A percentile compares a stretch with the other conserved stretches of the same genome.
Evolutionary conservation across 2,888 invertebrate genomes (phyloP).

Genomic region (Meiosimyza platycephala): DNA sequence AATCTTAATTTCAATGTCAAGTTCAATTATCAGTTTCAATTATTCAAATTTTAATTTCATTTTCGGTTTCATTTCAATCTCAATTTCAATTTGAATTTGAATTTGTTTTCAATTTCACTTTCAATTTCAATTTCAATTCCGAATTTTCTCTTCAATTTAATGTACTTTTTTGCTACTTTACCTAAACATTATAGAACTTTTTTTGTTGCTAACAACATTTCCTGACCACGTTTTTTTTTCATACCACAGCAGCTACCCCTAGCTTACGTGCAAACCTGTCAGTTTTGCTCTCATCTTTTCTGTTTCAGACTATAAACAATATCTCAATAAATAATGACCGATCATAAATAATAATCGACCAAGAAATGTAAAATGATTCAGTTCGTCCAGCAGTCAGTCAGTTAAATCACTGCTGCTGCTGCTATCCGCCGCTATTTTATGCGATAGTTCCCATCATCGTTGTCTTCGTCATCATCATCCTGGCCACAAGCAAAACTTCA

Average conservation of each 20-base stretch:
- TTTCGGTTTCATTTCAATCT: no score
- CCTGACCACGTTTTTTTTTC: constrained; percentile 24
- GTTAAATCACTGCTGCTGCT: no score
- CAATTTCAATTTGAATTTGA: no score
- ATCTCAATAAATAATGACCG: constrained; percentile 63
- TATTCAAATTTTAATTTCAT: no score
- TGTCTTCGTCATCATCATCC: no score
- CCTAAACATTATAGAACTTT: constrained; percentile 36
- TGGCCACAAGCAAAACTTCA: not conserved
- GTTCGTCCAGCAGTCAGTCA: constrained; percentile 35
- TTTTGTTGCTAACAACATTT: constrained; percentile 26
- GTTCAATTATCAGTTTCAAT: no score
- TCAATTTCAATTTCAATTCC: no score
- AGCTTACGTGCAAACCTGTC: constrained; percentile 19
- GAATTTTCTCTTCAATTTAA: constrained; percentile 18
- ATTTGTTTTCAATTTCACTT: no score
- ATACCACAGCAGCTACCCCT: not conserved
- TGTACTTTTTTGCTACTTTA: not conserved
- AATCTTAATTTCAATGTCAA: no score
- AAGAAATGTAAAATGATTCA: constrained; percentile 56
- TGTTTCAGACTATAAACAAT: constrained; percentile 49
- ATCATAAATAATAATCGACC: constrained; percentile 63
- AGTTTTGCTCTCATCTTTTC: constrained; percentile 8
- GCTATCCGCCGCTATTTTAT: no score
- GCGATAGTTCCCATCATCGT: no score